Evolutionary conservation across 2,797 vertebrate genomes (phyloP), one percentile per base, ranked within the genome.

Genomic region (Eulemur albifrons): DNA sequence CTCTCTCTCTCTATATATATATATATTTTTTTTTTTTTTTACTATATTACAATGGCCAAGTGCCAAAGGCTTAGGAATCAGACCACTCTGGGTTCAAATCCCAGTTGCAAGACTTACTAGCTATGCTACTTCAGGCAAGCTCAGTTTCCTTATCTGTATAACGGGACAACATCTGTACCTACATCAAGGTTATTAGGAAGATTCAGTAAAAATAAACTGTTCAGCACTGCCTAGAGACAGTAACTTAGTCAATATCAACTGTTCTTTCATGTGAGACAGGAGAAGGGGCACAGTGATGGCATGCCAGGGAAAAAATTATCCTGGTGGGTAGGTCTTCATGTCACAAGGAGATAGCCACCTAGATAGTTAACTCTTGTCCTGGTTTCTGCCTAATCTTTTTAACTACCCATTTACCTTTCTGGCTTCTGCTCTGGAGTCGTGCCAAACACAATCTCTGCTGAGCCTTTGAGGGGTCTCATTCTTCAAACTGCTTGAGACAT

Each of bases 341-440:
- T 40, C 73, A 54, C 30, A 50, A 32, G 45, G 82, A 70, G 54
- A 80, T 0, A 72, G 63, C 61, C 81, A 59, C 45, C 73, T 84
- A 38, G 1, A 27, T 0, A 20, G 1, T n/a, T 73, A 61, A 81
- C 18, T 82, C 67, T 45, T 76, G 30, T 20, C 88, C 59, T 86
- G n/a, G 48, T 69, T 65, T 86, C 59, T 79, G 32, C 65, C 83
- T 76, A 50, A 75, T 77, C 83, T 61, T 84, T 72, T 96, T 80
- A 59, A 94, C 30, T 82, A 85, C 32, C 4, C 69, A 70, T 38
- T 50, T 80, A 84, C 57, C 70, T 80, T 93, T 90, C 89, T 92
- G 72, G 69, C 72, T 96, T 90, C 96, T 93, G 86, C 77, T 93
- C 54, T 94, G 87, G 84, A 92, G 45, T 27, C 72, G 17, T 1